Percentiles rank a stretch among this genome's conserved stretches.
These are phyloP conservation scores for Cryptocephalus moraei DNA, from an alignment of 2,888 invertebrate genomes.

Conservation along the genomic window DNA sequence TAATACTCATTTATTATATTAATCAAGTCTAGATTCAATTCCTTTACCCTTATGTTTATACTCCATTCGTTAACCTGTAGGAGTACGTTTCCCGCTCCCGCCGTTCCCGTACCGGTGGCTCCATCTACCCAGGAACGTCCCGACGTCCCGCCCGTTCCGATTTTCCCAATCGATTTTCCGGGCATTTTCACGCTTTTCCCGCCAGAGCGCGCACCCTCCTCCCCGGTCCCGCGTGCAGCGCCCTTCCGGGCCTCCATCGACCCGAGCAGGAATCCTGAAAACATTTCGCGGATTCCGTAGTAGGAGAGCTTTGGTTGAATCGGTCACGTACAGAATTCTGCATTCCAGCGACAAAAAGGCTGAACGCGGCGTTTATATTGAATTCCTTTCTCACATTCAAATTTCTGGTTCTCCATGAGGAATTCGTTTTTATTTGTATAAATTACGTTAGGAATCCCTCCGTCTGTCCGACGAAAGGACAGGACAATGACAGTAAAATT, in stretches of 20 bases:
- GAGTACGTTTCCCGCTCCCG: no score
- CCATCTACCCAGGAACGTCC: no score
- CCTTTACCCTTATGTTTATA: no score
- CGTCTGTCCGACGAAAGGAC: no score
- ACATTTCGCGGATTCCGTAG: slow-evolving; percentile 1
- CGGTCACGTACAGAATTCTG: slow-evolving; percentile 7
- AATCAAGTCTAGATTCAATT: no score
- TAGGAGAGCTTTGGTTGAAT: not conserved
- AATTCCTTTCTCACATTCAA: slow-evolving; percentile 8
- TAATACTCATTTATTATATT: no score
- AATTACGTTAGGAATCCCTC: not conserved
- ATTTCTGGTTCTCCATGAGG: slow-evolving; percentile 4
- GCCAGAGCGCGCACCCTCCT: not conserved
- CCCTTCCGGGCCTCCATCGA: slow-evolving; percentile 1
- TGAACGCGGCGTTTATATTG: slow-evolving; percentile 7
- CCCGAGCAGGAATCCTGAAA: slow-evolving; percentile 1
- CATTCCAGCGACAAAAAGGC: slow-evolving; percentile 5
- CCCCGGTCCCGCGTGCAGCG: not conserved
- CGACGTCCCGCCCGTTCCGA: no score
- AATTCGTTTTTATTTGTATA: slow-evolving; percentile 3
- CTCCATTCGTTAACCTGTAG: no score
- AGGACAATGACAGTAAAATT: no score
- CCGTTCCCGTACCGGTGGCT: no score
- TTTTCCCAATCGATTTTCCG: no score
- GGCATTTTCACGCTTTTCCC: no score